Conservation (phyloP, 2,888 invertebrate genomes). For the Myopa testacea region DNA sequence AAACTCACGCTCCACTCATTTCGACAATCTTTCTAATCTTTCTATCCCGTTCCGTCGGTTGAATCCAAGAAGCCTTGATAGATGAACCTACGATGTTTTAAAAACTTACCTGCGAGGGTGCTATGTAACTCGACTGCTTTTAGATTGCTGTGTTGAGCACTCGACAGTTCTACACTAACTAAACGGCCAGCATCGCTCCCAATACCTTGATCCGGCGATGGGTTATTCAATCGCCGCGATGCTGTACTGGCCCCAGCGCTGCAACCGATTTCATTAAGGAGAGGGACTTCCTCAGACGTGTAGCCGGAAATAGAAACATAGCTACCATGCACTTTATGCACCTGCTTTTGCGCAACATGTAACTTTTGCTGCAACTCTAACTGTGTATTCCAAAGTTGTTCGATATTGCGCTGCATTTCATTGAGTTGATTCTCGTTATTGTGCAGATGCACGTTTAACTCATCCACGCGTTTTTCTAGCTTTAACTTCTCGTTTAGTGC, state of each 20-base stretch:
- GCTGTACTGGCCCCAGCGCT: background rate
- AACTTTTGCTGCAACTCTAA: slow-evolving; percentile 54
- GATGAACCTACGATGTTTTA: no score
- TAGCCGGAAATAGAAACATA: slow-evolving; percentile 68
- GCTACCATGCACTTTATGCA: slow-evolving; percentile 53
- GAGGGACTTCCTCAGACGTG: slow-evolving; percentile 68
- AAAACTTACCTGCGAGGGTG: background rate
- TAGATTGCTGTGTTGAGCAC: slow-evolving; percentile 61
- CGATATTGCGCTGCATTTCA: slow-evolving; percentile 50
- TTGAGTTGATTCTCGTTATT: slow-evolving; percentile 59
- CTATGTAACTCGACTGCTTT: slow-evolving; percentile 67
- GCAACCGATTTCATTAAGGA: background rate
- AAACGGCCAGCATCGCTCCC: slow-evolving; percentile 82
- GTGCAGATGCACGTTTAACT: slow-evolving; percentile 54
- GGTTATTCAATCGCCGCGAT: slow-evolving; percentile 67
- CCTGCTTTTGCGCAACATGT: slow-evolving; percentile 58
- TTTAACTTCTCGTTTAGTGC: slow-evolving; percentile 77
- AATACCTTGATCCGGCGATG: slow-evolving; percentile 90
- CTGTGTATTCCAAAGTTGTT: slow-evolving; percentile 56
- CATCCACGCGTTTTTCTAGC: slow-evolving; percentile 70
- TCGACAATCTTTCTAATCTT: no score
- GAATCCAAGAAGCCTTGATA: no score
- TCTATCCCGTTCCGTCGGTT: no score
- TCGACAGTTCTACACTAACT: slow-evolving; percentile 69
- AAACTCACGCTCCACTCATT: no score